phyloP scores from a whole-genome alignment of 2,797 vertebrate species.

The Acanthurus tractus region DNA sequence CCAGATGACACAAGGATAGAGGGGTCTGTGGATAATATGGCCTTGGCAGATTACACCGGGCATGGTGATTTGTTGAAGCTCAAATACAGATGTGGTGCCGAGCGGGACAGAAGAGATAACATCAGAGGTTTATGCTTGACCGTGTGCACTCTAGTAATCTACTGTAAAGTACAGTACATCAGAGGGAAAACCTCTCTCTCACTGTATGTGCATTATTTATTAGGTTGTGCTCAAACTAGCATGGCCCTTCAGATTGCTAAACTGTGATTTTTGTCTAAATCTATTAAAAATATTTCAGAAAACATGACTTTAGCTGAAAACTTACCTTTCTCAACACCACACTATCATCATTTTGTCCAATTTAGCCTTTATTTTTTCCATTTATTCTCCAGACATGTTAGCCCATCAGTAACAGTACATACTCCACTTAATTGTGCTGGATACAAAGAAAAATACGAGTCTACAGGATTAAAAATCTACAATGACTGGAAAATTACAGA shows the following conservation, averaged over 20 bases:
- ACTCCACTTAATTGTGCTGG: background rate
- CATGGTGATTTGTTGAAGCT: constrained; percentile 63
- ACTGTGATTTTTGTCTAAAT: background rate
- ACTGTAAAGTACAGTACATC: constrained; percentile 40
- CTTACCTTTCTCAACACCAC: too few relatives aligned
- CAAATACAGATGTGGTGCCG: constrained; percentile 67
- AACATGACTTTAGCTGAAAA: background rate
- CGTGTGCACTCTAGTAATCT: constrained; percentile 64
- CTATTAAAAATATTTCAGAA: background rate
- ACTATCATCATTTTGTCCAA: background rate
- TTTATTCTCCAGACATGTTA: background rate
- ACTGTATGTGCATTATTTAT: constrained; percentile 33
- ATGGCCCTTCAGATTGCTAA: background rate
- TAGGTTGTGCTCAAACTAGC: background rate
- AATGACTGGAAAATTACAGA: background rate
- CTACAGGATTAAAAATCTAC: background rate
- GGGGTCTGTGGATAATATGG: constrained; percentile 49
- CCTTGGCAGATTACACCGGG: constrained; percentile 67
- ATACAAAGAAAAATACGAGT: background rate
- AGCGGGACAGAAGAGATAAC: constrained; percentile 48
- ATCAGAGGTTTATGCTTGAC: constrained; percentile 52
- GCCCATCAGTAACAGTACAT: background rate
- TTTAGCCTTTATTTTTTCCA: background rate
- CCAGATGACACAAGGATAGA: constrained; percentile 63
- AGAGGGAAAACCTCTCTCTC: constrained; percentile 31